Percentiles rank a stretch among this genome's conserved stretches.
These are phyloP conservation scores for Pristis pectinata DNA, from an alignment of 2,797 vertebrate genomes.

Conservation along the genomic window DNA sequence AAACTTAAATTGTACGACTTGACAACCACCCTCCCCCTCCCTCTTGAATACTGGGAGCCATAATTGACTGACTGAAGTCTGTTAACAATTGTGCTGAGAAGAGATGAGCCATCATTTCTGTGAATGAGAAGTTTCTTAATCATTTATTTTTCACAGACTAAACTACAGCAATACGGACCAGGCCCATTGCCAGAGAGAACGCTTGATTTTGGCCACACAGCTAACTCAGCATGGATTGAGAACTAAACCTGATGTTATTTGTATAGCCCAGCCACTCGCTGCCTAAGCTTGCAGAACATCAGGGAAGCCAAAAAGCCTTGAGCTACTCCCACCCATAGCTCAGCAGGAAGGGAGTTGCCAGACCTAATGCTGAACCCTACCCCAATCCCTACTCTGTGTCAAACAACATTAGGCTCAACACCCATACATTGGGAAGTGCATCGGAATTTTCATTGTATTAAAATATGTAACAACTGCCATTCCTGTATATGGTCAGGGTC, in stretches of 20 bases:
- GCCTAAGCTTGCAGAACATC: neutral
- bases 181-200: neutral
- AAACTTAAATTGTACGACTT: neutral
- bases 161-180: neutral
- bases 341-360: neutral
- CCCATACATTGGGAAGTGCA: neutral
- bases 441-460: neutral
- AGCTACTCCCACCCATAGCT: neutral
- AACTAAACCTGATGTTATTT: neutral
- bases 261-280: neutral
- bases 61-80: neutral
- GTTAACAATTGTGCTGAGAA: neutral
- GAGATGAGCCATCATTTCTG: neutral
- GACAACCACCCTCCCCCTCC: neutral
- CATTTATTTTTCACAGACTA: neutral
- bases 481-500: neutral
- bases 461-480: neutral
- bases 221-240: neutral
- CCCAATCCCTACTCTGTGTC: neutral
- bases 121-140: neutral
- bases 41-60: neutral
- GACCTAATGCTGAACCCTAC: neutral
- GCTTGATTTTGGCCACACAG: neutral
- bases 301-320: neutral
- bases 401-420: neutral